phyloP scores from a whole-genome alignment of 1,140 invertebrate genomes.

The Bombus pyrosoma region DNA sequence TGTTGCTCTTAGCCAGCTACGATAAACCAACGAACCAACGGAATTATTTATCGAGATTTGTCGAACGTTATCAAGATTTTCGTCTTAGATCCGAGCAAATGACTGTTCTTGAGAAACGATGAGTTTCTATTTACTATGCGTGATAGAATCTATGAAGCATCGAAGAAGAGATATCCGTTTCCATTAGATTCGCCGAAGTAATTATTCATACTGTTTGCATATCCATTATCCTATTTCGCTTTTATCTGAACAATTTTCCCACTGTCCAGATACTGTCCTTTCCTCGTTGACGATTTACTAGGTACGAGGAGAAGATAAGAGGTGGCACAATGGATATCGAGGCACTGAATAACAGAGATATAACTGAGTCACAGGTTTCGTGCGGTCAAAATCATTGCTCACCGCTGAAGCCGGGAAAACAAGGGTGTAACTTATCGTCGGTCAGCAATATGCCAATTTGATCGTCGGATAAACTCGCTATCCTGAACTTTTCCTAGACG shows the following conservation, averaged over 20 bases:
- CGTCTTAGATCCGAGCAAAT: background rate
- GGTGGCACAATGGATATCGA: background rate
- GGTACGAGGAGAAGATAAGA: background rate
- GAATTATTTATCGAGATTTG: no score
- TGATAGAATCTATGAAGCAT: background rate
- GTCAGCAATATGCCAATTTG: background rate
- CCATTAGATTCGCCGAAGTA: background rate
- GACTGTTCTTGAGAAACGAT: background rate
- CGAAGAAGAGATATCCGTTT: background rate
- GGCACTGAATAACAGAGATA: background rate
- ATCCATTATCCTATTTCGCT: no score
- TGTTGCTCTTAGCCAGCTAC: no score
- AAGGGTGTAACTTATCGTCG: background rate
- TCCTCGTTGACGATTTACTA: background rate
- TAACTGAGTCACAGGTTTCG: background rate
- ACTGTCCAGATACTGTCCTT: background rate
- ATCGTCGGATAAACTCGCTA: constrained; percentile 4
- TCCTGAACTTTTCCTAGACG: background rate
- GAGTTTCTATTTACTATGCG: background rate
- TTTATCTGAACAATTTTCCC: background rate
- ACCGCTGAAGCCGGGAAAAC: background rate
- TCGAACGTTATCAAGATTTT: background rate
- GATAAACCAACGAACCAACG: no score
- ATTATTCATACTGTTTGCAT: background rate
- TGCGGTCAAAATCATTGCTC: background rate